Evolutionary conservation across 64 coral and sea anemone genomes (phyloP), one percentile per base, ranked within the genome.

Genomic region (Actinia equina): DNA sequence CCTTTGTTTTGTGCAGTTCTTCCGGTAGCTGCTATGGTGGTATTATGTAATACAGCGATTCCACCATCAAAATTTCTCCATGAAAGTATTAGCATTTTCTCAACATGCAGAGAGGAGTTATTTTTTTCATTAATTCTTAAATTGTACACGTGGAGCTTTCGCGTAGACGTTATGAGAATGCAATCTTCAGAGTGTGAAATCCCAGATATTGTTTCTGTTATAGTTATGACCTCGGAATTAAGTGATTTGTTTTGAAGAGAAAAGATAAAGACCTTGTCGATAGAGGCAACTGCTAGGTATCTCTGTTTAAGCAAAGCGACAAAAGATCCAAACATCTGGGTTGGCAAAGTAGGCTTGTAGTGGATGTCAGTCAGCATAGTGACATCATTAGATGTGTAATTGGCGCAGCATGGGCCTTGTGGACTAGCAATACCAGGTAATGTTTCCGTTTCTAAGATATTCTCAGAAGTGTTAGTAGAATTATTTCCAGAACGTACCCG

Each of bases 341-440:
- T 43, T 37, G 84, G 84, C 20, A 87, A 55, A 6, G 89, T 87
- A 0, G 89, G 37, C 87, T 91, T 91, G 44, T 77, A 74, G 57
- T 91, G 89, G 44, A 43, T 64, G 56, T 91, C 89, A 9, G 84
- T 81, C 52, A 65, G 77, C 0, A 43, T 77, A 86, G 74, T 62
- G 16, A 84, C 0, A 7, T 52, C 69, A 51, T 87, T 69, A 12
- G 71, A 18, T 0, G 83, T 85, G 23, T 77, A 18, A 58, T 87
- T 67, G 11, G 85, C 45, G 57, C 89, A 91, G 30, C 89, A 91
- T 17, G 89, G 89, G 27, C 89, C 89, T 20, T 80, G 67, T n/a
- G 84, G 83, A 88, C 87, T 69, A 13, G 88, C 79, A 85, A 93
- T 82, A n/a, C 91, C 94, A 19, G 91, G 87, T 20, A 96, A 76